Evolutionary conservation across 2,888 invertebrate species (phyloP).

Genomic region (Clepsis dumicolana): DNA sequence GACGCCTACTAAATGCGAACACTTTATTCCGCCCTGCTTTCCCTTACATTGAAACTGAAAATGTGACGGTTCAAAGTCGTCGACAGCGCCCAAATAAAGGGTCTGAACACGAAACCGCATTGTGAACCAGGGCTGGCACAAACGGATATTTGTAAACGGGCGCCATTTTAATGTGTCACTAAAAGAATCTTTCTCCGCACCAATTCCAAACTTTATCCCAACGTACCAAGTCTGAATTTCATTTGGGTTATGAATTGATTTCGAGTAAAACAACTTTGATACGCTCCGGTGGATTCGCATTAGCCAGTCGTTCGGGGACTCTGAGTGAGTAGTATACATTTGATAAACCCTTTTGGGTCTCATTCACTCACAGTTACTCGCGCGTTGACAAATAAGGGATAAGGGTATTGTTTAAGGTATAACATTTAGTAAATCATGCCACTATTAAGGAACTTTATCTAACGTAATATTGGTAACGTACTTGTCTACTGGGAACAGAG

Average conservation of each 20-base stretch:
- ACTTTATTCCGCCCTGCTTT: no score
- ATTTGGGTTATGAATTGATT: constrained; percentile 10
- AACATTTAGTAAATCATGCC: background rate
- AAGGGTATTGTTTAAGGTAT: constrained; percentile 4
- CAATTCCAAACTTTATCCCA: constrained; percentile 40
- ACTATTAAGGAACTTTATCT: no score
- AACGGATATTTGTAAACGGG: constrained; percentile 54
- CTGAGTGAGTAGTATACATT: constrained; percentile 31
- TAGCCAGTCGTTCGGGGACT: constrained; percentile 32
- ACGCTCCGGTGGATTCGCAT: constrained; percentile 31
- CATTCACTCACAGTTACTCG: constrained; percentile 5
- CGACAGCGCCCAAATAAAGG: constrained; percentile 44
- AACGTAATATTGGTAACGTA: no score
- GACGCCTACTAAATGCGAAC: no score
- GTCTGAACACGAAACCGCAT: constrained; percentile 52
- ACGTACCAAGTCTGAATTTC: background rate
- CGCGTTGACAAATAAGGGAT: constrained; percentile 17
- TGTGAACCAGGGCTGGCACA: constrained; percentile 48
- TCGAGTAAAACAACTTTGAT: constrained; percentile 42
- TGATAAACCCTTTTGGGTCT: constrained; percentile 27
- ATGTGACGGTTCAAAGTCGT: constrained; percentile 6
- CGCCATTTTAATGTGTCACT: constrained; percentile 55
- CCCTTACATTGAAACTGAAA: no score
- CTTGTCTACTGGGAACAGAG: no score
- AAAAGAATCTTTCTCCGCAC: constrained; percentile 44